Evolutionary conservation across 2,113 vertebrate genomes (phyloP), one percentile per base, ranked within the genome.

Genomic region (Carettochelys insculpta): DNA sequence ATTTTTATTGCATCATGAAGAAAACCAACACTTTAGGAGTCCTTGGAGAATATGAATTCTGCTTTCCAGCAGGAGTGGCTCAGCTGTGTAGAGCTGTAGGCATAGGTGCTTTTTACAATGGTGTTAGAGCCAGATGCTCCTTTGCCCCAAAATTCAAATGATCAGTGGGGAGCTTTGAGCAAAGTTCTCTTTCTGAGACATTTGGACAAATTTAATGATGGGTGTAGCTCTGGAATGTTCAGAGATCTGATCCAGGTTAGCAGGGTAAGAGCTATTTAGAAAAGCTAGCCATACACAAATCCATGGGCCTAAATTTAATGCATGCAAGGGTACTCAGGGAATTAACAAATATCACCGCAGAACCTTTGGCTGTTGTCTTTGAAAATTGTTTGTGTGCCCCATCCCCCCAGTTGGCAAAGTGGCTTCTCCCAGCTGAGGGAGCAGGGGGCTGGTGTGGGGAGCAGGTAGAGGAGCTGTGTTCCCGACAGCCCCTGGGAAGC

Each of bases 1-100:
- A 84, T 95, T 95, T 96, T 95, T 84, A 82, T 89, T 87, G 93
- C 34, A 45, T 71, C 79, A 84, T 82, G 79, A 91, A 90, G 82
- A 71, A 96, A 94, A 86, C 22, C 80, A 87, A 27, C n/a, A 68
- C 80, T 48, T 2, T 86, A 82, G n/a, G 61, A 78, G 61, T 89
- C 90, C 85, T 73, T 48, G 4, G 76, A 83, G 88, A 73, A 78
- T 71, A 2, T 0, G 2, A 4, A 34, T 85, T 29, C 92, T 89
- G 78, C 38, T 0, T 68, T 85, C 4, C 90, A 54, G 86, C 77
- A 85, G 80, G 53, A 89, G 50, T 17, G 51, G 41, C 85, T 95
- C 71, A 12, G 27, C 87, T 84, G 85, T 52, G 31, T 48, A 87
- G 85, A 84, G 80, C 82, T 83, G 11, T 41, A 85, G 56, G 38